phyloP scores from a whole-genome alignment of 2,888 invertebrate species.

The Camptogramma bilineatum region DNA sequence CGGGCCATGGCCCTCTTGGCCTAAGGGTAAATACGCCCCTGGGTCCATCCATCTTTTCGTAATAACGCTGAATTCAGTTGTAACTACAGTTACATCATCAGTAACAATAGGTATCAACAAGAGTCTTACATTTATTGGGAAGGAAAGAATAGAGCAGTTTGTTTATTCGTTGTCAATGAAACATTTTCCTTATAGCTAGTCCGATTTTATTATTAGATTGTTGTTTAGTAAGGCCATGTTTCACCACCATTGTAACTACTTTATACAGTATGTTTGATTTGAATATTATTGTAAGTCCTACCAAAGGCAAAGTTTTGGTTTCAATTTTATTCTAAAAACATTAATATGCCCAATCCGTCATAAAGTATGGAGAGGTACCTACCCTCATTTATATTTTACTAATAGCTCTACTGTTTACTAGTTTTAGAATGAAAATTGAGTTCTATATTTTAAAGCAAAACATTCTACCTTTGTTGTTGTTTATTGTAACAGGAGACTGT shows the following conservation, averaged over 20 bases:
- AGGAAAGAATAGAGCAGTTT: constrained; percentile 62
- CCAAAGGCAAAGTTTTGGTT: too few relatives aligned
- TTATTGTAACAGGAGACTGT: neutral
- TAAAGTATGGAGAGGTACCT: too few relatives aligned
- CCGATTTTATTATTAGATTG: constrained; percentile 78
- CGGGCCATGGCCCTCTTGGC: too few relatives aligned
- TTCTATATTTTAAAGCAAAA: too few relatives aligned
- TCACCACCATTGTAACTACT: constrained; percentile 37
- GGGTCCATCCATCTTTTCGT: neutral
- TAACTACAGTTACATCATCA: neutral
- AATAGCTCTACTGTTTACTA: too few relatives aligned
- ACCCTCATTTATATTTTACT: too few relatives aligned
- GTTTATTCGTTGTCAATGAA: constrained; percentile 77
- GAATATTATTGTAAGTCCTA: too few relatives aligned
- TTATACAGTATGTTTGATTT: neutral
- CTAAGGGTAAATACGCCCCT: too few relatives aligned
- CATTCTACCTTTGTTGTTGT: neutral
- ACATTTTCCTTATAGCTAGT: constrained; percentile 73
- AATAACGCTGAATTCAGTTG: neutral
- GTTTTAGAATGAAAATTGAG: too few relatives aligned
- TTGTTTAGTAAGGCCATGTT: constrained; percentile 66
- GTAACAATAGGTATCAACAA: constrained; percentile 2
- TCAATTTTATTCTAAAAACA: too few relatives aligned
- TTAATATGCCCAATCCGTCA: too few relatives aligned
- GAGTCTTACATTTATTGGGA: constrained; percentile 54